Evolutionary conservation across 2,797 vertebrate genomes (phyloP).

Genomic region (Phoebastria nigripes): DNA sequence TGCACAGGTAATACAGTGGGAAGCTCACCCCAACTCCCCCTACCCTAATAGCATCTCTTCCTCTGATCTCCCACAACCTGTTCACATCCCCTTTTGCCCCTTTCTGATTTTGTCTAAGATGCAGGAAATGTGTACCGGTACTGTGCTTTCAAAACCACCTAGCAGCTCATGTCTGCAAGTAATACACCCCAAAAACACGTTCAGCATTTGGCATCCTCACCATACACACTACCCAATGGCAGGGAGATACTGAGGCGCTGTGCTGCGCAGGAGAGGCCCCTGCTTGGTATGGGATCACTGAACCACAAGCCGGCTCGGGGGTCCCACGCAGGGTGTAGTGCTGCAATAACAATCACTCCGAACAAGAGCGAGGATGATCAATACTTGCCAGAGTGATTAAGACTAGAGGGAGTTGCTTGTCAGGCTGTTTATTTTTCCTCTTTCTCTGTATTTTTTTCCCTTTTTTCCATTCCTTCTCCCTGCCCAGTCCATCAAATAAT

Average conservation of each 20-base stretch:
- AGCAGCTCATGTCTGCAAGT: not conserved
- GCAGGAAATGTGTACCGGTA: not conserved
- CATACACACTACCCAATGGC: not conserved
- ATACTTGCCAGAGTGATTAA: not conserved
- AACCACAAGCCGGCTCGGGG: not conserved
- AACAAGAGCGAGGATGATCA: not conserved
- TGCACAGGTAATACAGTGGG: not conserved
- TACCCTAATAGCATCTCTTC: not conserved
- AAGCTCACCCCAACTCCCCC: not conserved
- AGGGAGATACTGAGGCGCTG: not conserved
- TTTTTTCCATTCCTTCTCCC: not conserved
- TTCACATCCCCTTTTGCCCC: not conserved
- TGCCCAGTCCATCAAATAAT: not conserved
- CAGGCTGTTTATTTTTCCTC: not conserved
- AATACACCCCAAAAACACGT: not conserved
- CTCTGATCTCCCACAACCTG: not conserved
- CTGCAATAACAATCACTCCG: not conserved
- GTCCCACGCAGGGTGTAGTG: fast-evolving
- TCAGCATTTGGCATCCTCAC: not conserved
- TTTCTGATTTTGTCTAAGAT: not conserved
- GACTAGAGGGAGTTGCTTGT: not conserved
- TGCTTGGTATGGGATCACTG: not conserved
- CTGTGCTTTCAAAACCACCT: fast-evolving
- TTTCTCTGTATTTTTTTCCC: not conserved
- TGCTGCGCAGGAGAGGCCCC: fast-evolving